Conservation (phyloP, 2,797 vertebrate genomes). For the Dromococcyx pavoninus region DNA sequence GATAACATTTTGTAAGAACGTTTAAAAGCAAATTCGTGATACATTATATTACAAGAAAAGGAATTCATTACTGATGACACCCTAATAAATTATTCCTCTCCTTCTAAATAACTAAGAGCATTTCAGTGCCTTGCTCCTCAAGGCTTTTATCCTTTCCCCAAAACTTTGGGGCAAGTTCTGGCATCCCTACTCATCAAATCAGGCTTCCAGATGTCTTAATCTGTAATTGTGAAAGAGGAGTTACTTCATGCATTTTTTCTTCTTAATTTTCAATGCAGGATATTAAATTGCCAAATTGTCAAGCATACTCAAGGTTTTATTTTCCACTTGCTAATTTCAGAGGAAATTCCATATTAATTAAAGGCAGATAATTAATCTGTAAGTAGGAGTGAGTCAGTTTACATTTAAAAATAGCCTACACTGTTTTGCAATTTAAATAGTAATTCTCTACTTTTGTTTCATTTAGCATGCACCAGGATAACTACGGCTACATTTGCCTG, state of each 20-base stretch:
- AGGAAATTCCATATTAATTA: slow-evolving; percentile 8
- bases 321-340: slow-evolving; percentile 5
- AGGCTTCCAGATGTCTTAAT: background rate
- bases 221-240: background rate
- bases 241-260: background rate
- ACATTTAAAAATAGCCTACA: slow-evolving; percentile 17
- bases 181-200: background rate
- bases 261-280: background rate
- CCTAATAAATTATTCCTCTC: background rate
- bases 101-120: background rate
- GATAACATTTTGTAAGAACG: background rate
- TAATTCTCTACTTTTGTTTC: background rate
- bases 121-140: background rate
- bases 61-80: background rate
- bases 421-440: background rate
- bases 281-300: background rate
- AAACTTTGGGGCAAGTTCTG: background rate
- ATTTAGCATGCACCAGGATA: slow-evolving; percentile 97
- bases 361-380: background rate
- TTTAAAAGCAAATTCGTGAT: background rate
- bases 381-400: background rate
- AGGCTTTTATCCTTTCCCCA: background rate
- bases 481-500: slow-evolving; percentile 95
- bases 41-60: background rate
- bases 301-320: background rate